Base-by-base conservation (phyloP, 1,140 invertebrate species). In the Ceratosolen solmsi region DNA sequence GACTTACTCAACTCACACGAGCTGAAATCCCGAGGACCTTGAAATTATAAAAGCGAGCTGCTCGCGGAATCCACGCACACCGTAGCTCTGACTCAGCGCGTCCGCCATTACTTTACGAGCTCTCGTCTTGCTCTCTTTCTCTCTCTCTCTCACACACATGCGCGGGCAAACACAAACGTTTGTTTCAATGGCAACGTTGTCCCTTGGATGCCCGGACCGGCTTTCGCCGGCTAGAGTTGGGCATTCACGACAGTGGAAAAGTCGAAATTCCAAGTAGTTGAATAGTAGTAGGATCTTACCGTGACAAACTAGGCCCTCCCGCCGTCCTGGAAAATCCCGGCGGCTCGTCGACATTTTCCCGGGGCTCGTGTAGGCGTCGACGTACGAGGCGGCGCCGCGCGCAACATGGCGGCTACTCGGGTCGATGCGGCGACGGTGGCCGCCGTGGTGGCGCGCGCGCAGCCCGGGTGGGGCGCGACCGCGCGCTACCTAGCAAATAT, bases 381-480 rank as follows among this genome's bases (percentile, higher is more conserved):
- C 22, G 15, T 17, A 22, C 71, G 30, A 49, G 71, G 71, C 74
- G 77, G 82, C 49, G 85, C 82, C 83, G 82, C 83, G 84, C 86
- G 71, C 86, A 89, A 87, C 84, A 89, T 89, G 89, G 89, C 88
- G 88, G 49, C 74, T 27, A 68, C 63, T 68, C 33, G 33, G 33
- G 63, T 15, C 63, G 36, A 54, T 54, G 33, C 27, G 63, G 38
- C 60, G 79, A 65, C 70, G 87, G 2, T 54, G 60, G 58, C 8
- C 3, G 8, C 58, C 3, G 27, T 1, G 27, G 30, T 80, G 86
- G 83, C 84, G 84, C 72, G 84, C 86, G 86, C 86, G 87, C 84
- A 81, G 8, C 33, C 49, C 46, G 74, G 74, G 74, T 76, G 74
- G 74, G 74, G 74, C 56, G 65, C 17, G 20, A 56, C 60, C 58